Evolutionary conservation across 2,113 vertebrate species (phyloP), one percentile per base, ranked within the genome.

Genomic region (Lepisosteus oculatus): DNA sequence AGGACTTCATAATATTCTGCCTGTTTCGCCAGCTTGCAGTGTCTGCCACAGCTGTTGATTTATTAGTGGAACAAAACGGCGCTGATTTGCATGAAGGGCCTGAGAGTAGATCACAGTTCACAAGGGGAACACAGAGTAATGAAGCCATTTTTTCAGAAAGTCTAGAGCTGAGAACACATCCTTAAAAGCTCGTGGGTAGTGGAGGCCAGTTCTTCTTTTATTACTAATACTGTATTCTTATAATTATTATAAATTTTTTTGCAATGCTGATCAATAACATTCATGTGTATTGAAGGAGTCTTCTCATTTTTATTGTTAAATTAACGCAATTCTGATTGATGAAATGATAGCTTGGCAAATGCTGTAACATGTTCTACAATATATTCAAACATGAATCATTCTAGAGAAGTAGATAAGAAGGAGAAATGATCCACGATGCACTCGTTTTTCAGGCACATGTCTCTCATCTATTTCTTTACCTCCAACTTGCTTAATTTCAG

Each of bases 281-380:
- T 86, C 79, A 85, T 79, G 78, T 75, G 76, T 78, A 59, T 73
- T 77, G 71, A 86, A 82, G 80, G 81, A 81, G 76, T 81, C 83
- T 81, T 80, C 69, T 75, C 79, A 69, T 69, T 78, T 78, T 79
- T 67, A 70, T 65, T 65, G 69, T 6, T 69, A 68, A 78, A 77
- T 68, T 62, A 67, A 65, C 12, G 56, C 9, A 7, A 61, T 70
- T 61, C 47, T 41, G 43, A 43, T 54, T 65, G 79, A 66, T 68
- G 74, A 81, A 80, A 79, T 79, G 76, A 84, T 77, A 44, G 80
- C 65, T 72, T 78, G 78, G 80, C 78, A 80, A 83, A 75, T 77
- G 69, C 80, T 78, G 47, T 5, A 51, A 6, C 9, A 51, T 51
- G 47, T 6, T 9, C 5, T 51, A 51, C 29, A 29, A 29, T 29